Conservation (phyloP, 2,888 invertebrate species). For the Argyresthia albistria region DNA sequence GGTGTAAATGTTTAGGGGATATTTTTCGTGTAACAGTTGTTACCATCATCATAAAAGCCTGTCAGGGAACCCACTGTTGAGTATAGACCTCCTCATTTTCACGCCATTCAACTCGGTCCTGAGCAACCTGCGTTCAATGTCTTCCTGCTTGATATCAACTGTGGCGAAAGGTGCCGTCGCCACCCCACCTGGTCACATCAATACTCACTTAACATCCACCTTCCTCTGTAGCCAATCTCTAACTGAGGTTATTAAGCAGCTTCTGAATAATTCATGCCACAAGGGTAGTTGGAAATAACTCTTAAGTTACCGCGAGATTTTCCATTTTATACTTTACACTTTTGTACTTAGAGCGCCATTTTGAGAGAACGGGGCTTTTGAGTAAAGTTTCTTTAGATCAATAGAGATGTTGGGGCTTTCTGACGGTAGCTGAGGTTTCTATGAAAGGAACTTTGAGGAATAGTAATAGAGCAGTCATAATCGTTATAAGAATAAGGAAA, state of each 20-base stretch:
- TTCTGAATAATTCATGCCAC: slow-evolving; percentile 63
- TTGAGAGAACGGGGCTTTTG: not conserved
- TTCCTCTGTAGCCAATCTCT: slow-evolving; percentile 6
- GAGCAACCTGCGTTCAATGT: too few species aligned
- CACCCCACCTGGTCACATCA: slow-evolving; percentile 23
- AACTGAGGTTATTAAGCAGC: slow-evolving; percentile 55
- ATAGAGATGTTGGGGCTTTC: slow-evolving; percentile 6
- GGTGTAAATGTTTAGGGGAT: too few species aligned
- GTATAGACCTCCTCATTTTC: too few species aligned
- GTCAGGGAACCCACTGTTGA: too few species aligned
- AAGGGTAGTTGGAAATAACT: slow-evolving; percentile 55
- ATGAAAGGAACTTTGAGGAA: too few species aligned
- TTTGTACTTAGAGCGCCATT: too few species aligned
- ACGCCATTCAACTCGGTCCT: too few species aligned
- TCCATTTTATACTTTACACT: slow-evolving; percentile 32
- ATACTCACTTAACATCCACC: too few species aligned
- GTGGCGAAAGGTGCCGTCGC: not conserved
- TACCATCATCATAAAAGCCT: too few species aligned
- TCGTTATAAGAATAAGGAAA: too few species aligned
- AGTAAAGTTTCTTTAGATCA: slow-evolving; percentile 5
- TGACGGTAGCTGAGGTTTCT: not conserved
- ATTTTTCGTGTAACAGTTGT: too few species aligned
- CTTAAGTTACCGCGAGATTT: not conserved
- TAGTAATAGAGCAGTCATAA: too few species aligned
- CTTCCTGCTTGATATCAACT: not conserved